These are phyloP conservation scores for Delichon dasypus DNA, from an alignment of 2,797 vertebrate genomes.

Conservation along the genomic window DNA sequence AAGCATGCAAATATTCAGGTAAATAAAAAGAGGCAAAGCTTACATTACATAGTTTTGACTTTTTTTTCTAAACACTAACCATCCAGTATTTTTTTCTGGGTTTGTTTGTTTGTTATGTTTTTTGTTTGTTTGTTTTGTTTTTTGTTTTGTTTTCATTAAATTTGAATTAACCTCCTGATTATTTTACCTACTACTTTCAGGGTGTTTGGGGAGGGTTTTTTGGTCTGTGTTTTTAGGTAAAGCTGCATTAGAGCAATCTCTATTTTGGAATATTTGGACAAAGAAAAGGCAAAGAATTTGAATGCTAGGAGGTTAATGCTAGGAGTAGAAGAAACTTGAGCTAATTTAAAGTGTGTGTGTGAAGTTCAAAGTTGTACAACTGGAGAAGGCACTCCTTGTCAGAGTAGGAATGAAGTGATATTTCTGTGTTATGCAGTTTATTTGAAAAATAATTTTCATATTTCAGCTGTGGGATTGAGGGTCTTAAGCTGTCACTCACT, in stretches of 20 bases:
- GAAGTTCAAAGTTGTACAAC: neutral
- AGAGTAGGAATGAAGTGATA: neutral
- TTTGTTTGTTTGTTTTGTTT: no score
- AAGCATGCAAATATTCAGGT: neutral
- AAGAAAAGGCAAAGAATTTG: neutral
- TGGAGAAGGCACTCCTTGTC: neutral
- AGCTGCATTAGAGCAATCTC: neutral
- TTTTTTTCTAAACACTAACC: neutral
- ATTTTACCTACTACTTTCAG: neutral
- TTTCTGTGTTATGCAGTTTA: neutral
- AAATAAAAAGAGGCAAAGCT: neutral
- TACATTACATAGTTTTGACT: neutral
- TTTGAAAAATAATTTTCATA: neutral
- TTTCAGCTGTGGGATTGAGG: neutral
- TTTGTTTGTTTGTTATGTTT: no score
- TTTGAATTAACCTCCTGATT: neutral
- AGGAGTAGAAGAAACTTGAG: neutral
- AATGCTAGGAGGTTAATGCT: neutral
- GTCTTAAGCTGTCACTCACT: neutral
- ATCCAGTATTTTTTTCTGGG: neutral
- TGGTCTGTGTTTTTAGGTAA: neutral
- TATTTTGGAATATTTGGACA: neutral
- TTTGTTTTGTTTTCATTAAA: neutral
- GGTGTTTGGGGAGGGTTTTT: rapidly evolving
- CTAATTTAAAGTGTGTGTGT: neutral